A percentile compares a stretch with the other conserved stretches of the same genome.
Evolutionary conservation across 2,888 invertebrate genomes (phyloP).

Genomic region (Congeria kusceri): DNA sequence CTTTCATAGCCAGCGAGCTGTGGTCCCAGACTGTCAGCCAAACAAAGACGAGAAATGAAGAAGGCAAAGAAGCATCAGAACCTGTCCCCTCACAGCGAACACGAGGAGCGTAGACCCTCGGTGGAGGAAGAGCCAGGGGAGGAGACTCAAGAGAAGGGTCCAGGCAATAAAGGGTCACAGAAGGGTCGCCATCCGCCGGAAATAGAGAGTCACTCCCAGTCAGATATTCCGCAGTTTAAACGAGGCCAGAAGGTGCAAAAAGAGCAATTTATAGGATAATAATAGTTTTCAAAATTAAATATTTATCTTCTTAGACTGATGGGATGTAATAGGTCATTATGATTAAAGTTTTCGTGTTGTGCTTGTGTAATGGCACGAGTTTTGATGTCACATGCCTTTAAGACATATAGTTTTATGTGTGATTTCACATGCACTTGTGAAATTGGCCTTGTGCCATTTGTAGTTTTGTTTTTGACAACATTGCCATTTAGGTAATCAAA

Average conservation of each 20-base stretch:
- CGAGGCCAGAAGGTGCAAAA: conserved; percentile 77
- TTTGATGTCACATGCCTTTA: too few species aligned
- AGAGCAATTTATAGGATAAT: too few species aligned
- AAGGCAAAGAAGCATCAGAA: conserved; percentile 70
- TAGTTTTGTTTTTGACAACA: too few species aligned
- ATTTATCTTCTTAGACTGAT: too few species aligned
- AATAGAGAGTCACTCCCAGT: conserved; percentile 23
- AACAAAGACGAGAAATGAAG: conserved; percentile 81
- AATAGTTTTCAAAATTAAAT: too few species aligned
- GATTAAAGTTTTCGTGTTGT: too few species aligned
- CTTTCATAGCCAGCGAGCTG: neutral
- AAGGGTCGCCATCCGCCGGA: conserved; percentile 29
- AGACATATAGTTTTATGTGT: too few species aligned
- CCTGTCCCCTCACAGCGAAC: conserved; percentile 19
- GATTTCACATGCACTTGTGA: too few species aligned
- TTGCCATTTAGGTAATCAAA: too few species aligned
- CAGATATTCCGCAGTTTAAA: conserved; percentile 65
- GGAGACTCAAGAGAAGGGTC: conserved; percentile 50
- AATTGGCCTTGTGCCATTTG: too few species aligned
- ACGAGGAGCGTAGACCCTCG: conserved; percentile 4
- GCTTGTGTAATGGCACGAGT: too few species aligned
- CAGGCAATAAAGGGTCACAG: conserved; percentile 5
- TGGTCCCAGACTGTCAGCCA: conserved; percentile 79
- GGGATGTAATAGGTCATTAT: too few species aligned
- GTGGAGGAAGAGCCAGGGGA: conserved; percentile 84